Base-by-base conservation (phyloP, 2,888 invertebrate species). In the Fissipunctia ypsillon region DNA sequence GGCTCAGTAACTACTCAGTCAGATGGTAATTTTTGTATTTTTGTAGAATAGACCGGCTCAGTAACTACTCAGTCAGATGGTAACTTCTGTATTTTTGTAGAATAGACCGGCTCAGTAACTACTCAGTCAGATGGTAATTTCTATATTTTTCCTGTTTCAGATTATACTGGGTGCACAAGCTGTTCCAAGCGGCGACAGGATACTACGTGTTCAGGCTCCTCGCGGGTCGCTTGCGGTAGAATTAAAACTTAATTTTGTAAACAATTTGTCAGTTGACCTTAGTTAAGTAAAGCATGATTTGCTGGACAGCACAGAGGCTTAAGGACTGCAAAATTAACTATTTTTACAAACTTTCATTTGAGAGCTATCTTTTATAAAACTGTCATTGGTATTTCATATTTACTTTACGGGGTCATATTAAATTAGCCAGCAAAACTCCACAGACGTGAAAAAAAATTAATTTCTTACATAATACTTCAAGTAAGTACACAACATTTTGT, bases 111-210 rank as follows among this genome's bases (percentile, higher is more conserved):
- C 38, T 38, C 0, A 31, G 4, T 31, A 31, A 31, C 31, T 31
- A 38, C 9, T 38, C 38, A 54, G 25, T 16, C 28, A 54, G 19
- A 28, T 3, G 28, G 6, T 56, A 14, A 28, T n/a, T 28, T 10
- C 3, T 3, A 16, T 50, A 10, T 16, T 9, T 59, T 22, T 35
- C 76, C 9, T 72, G 72, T 92, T 96, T 68, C 96, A 98, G 98
- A 90, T 95, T 98, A 85, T 97, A 97, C 84, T 98, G 97, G 97
- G 94, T 97, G 28, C 97, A 97, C 87, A 96, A 96, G 88, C 87
- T 97, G 52, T 95, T 97, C 77, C 97, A 98, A 91, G 93, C 97
- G 0, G 92, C 97, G 3, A 96, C 97, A 1, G 95, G 97, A 19
- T 97, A 97, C 84, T 94, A 97, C 73, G 80, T 97, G 74, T 94